These are phyloP conservation scores for Dorcus hopei DNA, from an alignment of 2,888 invertebrate species.

Conservation along the genomic window DNA sequence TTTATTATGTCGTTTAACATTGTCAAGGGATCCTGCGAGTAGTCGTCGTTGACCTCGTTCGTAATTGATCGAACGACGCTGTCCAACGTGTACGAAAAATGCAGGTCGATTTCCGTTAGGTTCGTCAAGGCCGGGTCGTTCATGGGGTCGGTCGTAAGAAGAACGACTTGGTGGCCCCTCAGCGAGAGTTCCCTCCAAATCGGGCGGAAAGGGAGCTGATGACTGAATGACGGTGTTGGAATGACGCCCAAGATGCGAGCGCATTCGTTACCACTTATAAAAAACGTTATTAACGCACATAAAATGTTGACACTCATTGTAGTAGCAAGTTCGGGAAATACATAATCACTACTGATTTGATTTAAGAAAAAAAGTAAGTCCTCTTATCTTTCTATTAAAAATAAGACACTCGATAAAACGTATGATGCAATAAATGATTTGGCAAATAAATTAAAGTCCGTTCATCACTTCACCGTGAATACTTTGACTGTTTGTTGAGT, in stretches of 20 bases:
- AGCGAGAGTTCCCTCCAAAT: not conserved
- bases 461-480: too few relatives aligned
- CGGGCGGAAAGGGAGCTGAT: not conserved
- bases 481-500: too few relatives aligned
- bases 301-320: too few relatives aligned
- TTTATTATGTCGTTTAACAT: not conserved
- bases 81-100: conserved; percentile 34
- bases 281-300: too few relatives aligned
- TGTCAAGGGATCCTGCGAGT: not conserved
- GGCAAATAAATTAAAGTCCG: too few relatives aligned
- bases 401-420: too few relatives aligned
- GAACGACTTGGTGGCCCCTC: not conserved
- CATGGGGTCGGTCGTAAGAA: not conserved
- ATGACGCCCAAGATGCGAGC: conserved; percentile 49
- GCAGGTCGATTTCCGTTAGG: conserved; percentile 27
- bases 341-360: too few relatives aligned
- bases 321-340: too few relatives aligned
- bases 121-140: not conserved
- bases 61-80: not conserved
- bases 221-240: conserved; percentile 25
- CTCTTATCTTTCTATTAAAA: too few relatives aligned
- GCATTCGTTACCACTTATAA: conserved; percentile 5
- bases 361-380: too few relatives aligned
- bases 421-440: too few relatives aligned
- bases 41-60: not conserved